Base-by-base conservation (phyloP, 2,888 invertebrate species). In the Sesia bembeciformis region DNA sequence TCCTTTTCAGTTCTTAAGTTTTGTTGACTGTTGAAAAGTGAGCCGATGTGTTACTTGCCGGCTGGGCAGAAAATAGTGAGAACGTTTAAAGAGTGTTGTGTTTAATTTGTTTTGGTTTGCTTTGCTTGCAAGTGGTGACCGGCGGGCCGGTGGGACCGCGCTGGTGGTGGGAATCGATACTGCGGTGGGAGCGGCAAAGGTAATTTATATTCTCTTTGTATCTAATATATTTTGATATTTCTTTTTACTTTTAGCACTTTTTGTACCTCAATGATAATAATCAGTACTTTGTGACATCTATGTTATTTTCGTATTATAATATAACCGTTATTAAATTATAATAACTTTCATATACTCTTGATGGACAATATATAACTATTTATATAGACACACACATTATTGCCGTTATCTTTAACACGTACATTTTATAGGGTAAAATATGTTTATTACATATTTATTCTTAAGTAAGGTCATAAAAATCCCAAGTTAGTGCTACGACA, bases 161-260 rank as follows among this genome's bases (percentile, higher is more conserved):
- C 78, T 84, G 82, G 82, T 85, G 84, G 83, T 79, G 63, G 72
- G 68, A 84, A 87, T 87, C 88, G 78, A 88, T 87, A 87, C 82
- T 77, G 80, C 80, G 81, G 81, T 79, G 82, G 84, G 84, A 87
- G 84, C 83, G 82, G 76, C 80, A 64, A 83, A 83, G 82, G 88
- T 88, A 86, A 79, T 66, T 69, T 71, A 50, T 42, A 42, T 7
- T 3, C 7, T 23, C 6, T 50, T 50, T 50, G 3, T 8, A 46
- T 23, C 23, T 23, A 23, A 23, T 23, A 23, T 23, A 46, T 4
- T 46, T 8, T 46, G 7, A 41, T 41, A 3, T 7, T 6, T 41
- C 7, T 41, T 41, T 41, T 7, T 41, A 41, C 7, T 46, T 46
- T 8, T 1, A 43, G 4, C 8, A 8, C 23, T 46, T 46, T 46